Conservation (phyloP, 2,888 invertebrate genomes). For the Andrena minutula region DNA sequence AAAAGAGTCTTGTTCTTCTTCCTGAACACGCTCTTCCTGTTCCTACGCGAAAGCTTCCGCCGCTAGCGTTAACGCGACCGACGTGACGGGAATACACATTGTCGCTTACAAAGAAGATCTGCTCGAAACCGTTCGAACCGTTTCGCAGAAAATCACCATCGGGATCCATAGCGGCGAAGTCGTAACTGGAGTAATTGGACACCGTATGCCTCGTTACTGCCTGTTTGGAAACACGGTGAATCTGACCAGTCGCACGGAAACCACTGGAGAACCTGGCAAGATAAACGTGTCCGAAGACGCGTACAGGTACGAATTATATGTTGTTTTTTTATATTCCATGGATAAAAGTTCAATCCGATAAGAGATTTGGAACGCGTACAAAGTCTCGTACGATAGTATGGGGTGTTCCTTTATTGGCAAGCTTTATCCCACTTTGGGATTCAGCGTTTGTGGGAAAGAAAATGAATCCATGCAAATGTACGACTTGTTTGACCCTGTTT, state of each 20-base stretch:
- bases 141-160: constrained; percentile 93
- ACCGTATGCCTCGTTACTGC: constrained; percentile 96
- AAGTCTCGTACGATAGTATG: background rate
- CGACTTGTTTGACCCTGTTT: background rate
- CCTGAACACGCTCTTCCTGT: constrained; percentile 49
- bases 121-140: constrained; percentile 18
- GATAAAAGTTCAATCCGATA: background rate
- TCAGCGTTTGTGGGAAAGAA: background rate
- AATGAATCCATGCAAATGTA: background rate
- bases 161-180: constrained; percentile 98
- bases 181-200: constrained; percentile 97
- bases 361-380: background rate
- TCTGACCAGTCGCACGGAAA: constrained; percentile 96
- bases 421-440: background rate
- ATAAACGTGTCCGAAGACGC: constrained; percentile 97
- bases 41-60: constrained; percentile 50
- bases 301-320: constrained; percentile 89
- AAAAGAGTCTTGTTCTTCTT: constrained; percentile 54
- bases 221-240: constrained; percentile 98
- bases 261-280: constrained; percentile 94
- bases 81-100: constrained; percentile 49
- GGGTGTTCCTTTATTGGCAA: background rate
- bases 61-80: constrained; percentile 15
- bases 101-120: background rate
- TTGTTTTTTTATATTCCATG: background rate